These are phyloP conservation scores for Caranx ignobilis DNA, from an alignment of 2,113 vertebrate genomes.

Conservation along the genomic window DNA sequence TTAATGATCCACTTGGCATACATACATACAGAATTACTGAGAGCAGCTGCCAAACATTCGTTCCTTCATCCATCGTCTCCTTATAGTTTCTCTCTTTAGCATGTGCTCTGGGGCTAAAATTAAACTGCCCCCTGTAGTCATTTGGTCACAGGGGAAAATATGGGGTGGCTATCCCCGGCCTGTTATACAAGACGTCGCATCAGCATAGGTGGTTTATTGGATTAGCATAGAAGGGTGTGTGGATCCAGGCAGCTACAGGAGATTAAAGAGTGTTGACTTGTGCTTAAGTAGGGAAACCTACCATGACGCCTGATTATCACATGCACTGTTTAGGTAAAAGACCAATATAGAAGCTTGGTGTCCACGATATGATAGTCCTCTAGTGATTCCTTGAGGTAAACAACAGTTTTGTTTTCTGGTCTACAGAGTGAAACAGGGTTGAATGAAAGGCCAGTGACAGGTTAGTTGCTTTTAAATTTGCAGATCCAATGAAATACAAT, in stretches of 20 bases:
- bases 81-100: conserved; percentile 48
- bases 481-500: too few relatives aligned
- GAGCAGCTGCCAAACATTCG: conserved; percentile 25
- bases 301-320: conserved; percentile 34
- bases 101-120: conserved; percentile 75
- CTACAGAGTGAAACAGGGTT: not conserved
- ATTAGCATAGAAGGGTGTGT: conserved; percentile 63
- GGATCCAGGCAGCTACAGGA: conserved; percentile 44
- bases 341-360: not conserved
- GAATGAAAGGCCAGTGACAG: not conserved
- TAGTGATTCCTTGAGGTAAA: not conserved
- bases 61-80: conserved; percentile 23
- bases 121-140: conserved; percentile 60
- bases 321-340: not conserved
- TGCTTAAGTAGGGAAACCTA: conserved; percentile 40
- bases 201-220: conserved; percentile 70
- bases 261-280: conserved; percentile 39
- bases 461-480: not conserved
- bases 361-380: conserved; percentile 2
- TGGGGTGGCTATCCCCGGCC: conserved; percentile 51
- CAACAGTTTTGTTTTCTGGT: not conserved
- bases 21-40: conserved; percentile 40
- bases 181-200: conserved; percentile 74
- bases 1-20: conserved; percentile 60
- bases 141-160: conserved; percentile 57